Evolutionary conservation across 2,797 vertebrate genomes (phyloP), one percentile per base, ranked within the genome.

Genomic region (Schizopygopsis pylzovi): DNA sequence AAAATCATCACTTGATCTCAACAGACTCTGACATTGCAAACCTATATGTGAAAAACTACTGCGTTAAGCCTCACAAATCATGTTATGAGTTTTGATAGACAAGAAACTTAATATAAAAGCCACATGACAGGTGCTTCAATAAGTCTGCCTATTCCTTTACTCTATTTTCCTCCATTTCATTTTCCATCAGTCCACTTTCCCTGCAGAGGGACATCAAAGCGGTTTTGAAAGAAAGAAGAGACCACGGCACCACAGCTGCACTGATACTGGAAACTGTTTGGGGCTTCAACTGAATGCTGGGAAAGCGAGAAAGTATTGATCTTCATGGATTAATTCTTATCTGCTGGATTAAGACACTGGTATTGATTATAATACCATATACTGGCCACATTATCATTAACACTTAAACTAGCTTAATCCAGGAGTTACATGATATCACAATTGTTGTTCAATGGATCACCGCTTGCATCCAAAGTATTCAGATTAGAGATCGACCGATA

Each of bases 1-100:
- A 71, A 84, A 84, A 84, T 77, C 84, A 82, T 45, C 71, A 86
- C 89, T 71, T 82, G 63, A 87, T 73, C 65, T 70, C 79, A 79
- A 45, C 37, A 49, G 82, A 70, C 56, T 67, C 72, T 9, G 65
- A 77, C 45, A 78, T 20, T 67, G 15, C 75, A 78, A 75, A 22
- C 12, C 39, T 49, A 20, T 71, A 28, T 78, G 52, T 22, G 73
- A 45, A 82, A 77, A 78, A 78, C 59, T 25, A 20, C 20, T 41
- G 18, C 10, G 22, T 15, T 75, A 13, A 65, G 70, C 68, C 25
- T 49, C 37, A 81, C 45, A 85, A 73, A 88, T 71, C 83, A 82
- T 5, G 25, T 85, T 85, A 85, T 7, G 37, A 56, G 49, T 63
- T 79, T 59, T 82, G 73, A 85, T 18, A 72, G 68, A 82, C 22